Evolutionary conservation across 2,888 invertebrate species (phyloP).

Genomic region (Halictus ligatus): DNA sequence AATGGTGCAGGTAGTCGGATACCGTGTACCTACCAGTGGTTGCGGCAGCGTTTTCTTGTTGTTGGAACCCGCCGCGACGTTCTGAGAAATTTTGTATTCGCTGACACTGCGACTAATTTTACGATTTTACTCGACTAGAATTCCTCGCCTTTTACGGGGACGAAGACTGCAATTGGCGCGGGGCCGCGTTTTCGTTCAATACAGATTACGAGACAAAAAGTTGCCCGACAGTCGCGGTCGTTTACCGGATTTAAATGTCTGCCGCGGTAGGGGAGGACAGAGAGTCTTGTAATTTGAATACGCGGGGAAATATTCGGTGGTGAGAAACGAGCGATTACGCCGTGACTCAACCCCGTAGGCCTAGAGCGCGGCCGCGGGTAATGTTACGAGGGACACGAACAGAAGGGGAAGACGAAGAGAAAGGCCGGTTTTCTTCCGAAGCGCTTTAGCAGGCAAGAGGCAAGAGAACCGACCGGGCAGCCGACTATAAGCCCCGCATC

Average conservation of each 20-base stretch:
- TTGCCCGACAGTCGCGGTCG: not conserved
- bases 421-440: constrained; percentile 75
- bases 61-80: not conserved
- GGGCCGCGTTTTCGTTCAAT: not conserved
- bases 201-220: not conserved
- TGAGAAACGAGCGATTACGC: constrained; percentile 55
- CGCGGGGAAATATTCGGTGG: constrained; percentile 58
- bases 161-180: not conserved
- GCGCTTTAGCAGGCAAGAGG: constrained; percentile 49
- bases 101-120: not conserved
- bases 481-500: constrained; percentile 79
- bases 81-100: not conserved
- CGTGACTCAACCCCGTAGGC: constrained; percentile 59
- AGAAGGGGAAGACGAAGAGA: constrained; percentile 57
- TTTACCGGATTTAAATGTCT: constrained; percentile 19
- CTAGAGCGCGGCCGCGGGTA: constrained; percentile 20
- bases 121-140: not conserved
- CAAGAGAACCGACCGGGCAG: constrained; percentile 58
- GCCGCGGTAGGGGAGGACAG: not conserved
- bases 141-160: not conserved
- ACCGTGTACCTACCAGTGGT: constrained; percentile 16
- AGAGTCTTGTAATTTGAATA: constrained; percentile 45
- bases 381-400: constrained; percentile 51
- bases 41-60: not conserved
- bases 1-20: constrained; percentile 49